A percentile compares a stretch with the other conserved stretches of the same genome.
phyloP scores from a whole-genome alignment of 2,797 vertebrate species.

The Myotis pilosus region DNA sequence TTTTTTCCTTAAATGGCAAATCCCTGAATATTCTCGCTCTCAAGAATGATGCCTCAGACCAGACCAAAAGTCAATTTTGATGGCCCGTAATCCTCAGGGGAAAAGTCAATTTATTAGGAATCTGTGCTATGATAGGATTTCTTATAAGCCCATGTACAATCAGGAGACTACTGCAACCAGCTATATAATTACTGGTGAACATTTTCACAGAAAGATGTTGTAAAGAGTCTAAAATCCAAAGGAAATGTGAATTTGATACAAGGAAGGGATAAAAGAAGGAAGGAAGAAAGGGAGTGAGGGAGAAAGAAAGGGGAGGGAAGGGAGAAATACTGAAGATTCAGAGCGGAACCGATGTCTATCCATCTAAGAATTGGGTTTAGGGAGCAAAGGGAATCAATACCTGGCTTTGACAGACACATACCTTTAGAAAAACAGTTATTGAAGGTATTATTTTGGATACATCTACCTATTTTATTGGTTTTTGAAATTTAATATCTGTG shows the following conservation, averaged over 20 bases:
- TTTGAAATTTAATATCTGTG: conserved; percentile 37
- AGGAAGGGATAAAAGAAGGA: neutral
- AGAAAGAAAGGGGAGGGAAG: neutral
- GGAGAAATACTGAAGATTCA: neutral
- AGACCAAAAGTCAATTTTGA: neutral
- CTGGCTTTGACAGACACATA: neutral
- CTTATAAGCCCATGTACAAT: neutral
- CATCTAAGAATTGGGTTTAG: neutral
- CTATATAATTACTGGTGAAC: neutral
- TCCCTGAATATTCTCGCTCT: neutral
- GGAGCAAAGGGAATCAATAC: neutral
- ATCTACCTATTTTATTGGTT: conserved; percentile 8
- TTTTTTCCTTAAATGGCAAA: conserved; percentile 1
- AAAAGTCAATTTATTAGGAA: neutral
- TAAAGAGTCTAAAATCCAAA: neutral
- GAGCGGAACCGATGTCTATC: neutral
- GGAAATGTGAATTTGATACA: neutral
- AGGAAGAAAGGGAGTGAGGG: neutral
- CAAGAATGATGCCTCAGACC: neutral
- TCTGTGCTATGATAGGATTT: neutral
- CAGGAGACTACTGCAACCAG: neutral
- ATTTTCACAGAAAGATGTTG: neutral
- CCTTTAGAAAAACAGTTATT: neutral
- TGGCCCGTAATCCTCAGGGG: neutral
- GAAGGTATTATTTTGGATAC: neutral